These are phyloP conservation scores for Oreohelix idahoensis DNA, from an alignment of 1,140 invertebrate species.

Conservation along the genomic window DNA sequence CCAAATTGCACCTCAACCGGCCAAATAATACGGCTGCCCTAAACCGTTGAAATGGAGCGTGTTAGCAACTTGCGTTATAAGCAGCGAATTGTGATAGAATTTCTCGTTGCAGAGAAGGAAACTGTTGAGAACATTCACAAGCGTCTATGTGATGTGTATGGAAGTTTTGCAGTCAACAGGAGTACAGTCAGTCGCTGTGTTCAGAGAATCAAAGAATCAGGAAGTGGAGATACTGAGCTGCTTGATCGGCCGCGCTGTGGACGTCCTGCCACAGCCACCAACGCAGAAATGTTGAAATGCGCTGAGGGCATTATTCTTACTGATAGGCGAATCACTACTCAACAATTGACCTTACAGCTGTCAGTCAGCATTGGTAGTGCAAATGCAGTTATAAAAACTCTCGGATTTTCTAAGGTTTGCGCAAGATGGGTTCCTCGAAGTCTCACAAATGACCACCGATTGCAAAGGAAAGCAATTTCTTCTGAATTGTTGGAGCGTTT, in stretches of 20 bases:
- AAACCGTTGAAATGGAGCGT: too few relatives aligned
- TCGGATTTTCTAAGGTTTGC: constrained; percentile 1
- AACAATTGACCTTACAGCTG: not conserved
- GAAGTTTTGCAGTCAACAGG: not conserved
- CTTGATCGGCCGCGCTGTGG: too few relatives aligned
- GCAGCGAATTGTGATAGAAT: too few relatives aligned
- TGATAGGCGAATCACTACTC: constrained; percentile 3
- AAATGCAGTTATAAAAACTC: constrained; percentile 3
- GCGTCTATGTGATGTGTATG: too few relatives aligned
- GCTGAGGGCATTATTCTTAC: not conserved
- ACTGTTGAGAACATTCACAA: too few relatives aligned
- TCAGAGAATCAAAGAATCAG: not conserved
- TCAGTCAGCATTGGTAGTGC: constrained; percentile 5
- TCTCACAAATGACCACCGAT: not conserved
- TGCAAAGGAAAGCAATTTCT: constrained; percentile 4
- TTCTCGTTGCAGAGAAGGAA: too few relatives aligned
- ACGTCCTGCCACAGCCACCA: too few relatives aligned
- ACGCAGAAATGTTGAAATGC: not conserved
- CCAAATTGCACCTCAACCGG: too few relatives aligned
- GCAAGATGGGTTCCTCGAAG: not conserved
- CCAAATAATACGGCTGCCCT: too few relatives aligned
- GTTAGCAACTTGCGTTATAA: too few relatives aligned
- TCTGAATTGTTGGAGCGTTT: not conserved
- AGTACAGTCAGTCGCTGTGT: too few relatives aligned
- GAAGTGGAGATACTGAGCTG: too few relatives aligned